Conservation (phyloP, 2,888 invertebrate species). For the Adineta ricciae region DNA sequence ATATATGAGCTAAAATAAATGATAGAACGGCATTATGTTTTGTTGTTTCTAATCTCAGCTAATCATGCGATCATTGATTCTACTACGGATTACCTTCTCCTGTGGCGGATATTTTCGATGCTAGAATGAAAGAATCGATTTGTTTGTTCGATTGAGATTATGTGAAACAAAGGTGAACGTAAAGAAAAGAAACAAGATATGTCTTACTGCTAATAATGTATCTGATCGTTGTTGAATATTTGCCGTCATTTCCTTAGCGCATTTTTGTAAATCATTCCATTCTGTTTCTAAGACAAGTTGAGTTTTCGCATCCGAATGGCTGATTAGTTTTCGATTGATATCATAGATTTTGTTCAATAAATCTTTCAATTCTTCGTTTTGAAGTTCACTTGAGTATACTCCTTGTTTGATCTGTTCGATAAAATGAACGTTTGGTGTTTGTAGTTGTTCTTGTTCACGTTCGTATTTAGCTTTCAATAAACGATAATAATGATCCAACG, state of each 20-base stretch:
- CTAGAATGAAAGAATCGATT: background rate
- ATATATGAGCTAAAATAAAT: background rate
- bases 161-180: too few relatives aligned
- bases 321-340: background rate
- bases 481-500: background rate
- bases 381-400: background rate
- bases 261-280: constrained; percentile 10
- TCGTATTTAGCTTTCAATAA: background rate
- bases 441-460: background rate
- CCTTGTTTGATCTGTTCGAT: background rate
- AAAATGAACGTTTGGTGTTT: background rate
- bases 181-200: background rate
- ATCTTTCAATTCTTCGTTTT: constrained; percentile 13
- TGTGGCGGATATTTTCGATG: background rate
- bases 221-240: background rate
- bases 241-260: background rate
- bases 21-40: background rate
- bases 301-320: background rate
- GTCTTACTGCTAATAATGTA: background rate
- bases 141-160: too few relatives aligned
- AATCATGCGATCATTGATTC: background rate
- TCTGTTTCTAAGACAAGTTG: background rate
- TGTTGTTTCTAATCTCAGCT: background rate
- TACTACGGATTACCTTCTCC: background rate
- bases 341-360: background rate